These are phyloP conservation scores for Sebastes umbrosus DNA, from an alignment of 2,797 vertebrate genomes.

Conservation along the genomic window DNA sequence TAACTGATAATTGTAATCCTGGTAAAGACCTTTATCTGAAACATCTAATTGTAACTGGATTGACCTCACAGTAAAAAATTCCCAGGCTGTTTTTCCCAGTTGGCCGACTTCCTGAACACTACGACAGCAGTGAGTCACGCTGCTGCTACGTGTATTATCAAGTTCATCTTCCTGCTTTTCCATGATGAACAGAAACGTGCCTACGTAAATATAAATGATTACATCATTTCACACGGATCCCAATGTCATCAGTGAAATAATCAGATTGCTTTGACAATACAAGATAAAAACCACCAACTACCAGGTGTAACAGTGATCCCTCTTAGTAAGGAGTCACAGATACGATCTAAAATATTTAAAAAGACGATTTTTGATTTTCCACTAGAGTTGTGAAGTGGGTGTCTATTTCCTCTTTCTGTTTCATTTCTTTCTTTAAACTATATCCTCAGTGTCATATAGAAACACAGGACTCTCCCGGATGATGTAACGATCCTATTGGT, in stretches of 20 bases:
- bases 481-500: background rate
- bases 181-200: background rate
- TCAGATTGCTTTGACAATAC: background rate
- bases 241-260: background rate
- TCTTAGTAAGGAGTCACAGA: background rate
- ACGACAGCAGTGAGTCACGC: constrained; percentile 48
- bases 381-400: background rate
- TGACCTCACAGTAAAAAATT: constrained; percentile 4
- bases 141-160: background rate
- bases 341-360: background rate
- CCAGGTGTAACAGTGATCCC: background rate
- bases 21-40: background rate
- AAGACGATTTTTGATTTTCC: background rate
- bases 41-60: constrained; percentile 1
- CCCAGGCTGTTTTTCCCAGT: background rate
- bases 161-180: constrained; percentile 4
- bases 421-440: background rate
- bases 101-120: background rate
- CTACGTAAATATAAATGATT: background rate
- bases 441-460: background rate
- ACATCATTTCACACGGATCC: background rate
- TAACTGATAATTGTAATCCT: background rate
- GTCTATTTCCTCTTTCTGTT: background rate
- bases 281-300: background rate
- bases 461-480: background rate